Base-by-base conservation (phyloP, 2,113 vertebrate genomes). In the Chunga burmeisteri region DNA sequence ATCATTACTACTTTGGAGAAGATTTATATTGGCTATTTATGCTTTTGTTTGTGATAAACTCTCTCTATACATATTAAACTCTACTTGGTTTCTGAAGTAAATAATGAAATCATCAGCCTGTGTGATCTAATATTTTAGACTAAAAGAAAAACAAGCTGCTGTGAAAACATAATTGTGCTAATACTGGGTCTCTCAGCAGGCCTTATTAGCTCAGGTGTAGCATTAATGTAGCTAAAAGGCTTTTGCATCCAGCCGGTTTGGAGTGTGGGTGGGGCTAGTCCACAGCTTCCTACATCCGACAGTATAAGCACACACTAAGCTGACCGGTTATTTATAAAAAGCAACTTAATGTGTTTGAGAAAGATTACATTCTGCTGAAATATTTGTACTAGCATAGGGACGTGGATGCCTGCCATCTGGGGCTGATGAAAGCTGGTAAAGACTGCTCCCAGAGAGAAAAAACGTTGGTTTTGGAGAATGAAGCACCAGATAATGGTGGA, bases 1-100 rank as follows among this genome's bases (percentile, higher is more conserved):
- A 88, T 93, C 94, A 77, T 67, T 92, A 70, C 79, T 87, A 81
- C 77, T 97, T 95, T 83, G 63, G 85, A 56, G 85, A 94, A 97
- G 68, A 91, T 95, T 97, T 94, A 90, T 94, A 40, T 91, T 47
- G 44, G 13, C 58, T 78, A 59, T 92, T 95, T 65, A 49, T 88
- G 49, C 52, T 82, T 80, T 88, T 66, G 49, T 67, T 87, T 92
- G 62, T 74, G 68, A 67, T 36, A 78, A 85, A 86, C 27, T 93
- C 47, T 81, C 65, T 16, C 27, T 47, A 12, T 84, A 59, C 42
- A 47, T 90, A 79, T 83, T 95, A 82, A 86, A 73, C 27, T 75
- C 89, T 78, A 36, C 72, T 96, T 90, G 15, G 9, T 38, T 96
- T 94, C 50, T 91, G 88, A 96, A 78, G 73, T 82, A 97, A 95